A percentile compares a stretch with the other conserved stretches of the same genome.
Evolutionary conservation across 2,797 vertebrate genomes (phyloP).

Genomic region (Brachyalestes nurse): DNA sequence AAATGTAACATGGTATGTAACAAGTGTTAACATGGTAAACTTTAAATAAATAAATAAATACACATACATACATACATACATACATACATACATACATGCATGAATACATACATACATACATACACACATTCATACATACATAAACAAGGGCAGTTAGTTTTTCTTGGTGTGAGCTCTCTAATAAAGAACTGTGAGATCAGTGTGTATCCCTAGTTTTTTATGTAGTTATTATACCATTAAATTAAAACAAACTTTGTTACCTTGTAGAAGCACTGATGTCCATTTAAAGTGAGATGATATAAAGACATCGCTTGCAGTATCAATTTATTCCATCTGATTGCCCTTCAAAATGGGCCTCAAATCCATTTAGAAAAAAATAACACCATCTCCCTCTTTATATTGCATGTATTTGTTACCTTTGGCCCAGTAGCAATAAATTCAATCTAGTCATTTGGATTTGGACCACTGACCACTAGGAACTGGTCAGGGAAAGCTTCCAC

Average conservation of each 20-base stretch:
- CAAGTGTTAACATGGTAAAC: no score
- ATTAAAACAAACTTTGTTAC: constrained; percentile 64
- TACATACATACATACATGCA: no score
- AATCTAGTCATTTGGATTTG: constrained; percentile 80
- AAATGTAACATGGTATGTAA: no score
- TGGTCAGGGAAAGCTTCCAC: constrained; percentile 80
- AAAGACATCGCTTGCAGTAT: constrained; percentile 74
- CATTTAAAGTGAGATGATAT: constrained; percentile 73
- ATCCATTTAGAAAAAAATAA: constrained; percentile 76
- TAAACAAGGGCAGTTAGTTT: no score
- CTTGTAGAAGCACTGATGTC: constrained; percentile 65
- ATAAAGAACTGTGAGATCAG: neutral
- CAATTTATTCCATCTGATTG: constrained; percentile 81
- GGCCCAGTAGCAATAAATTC: constrained; percentile 82
- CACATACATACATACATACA: no score
- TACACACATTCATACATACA: no score
- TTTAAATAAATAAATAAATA: no score
- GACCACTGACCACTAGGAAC: constrained; percentile 80
- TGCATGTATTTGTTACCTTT: constrained; percentile 83
- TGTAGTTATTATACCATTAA: constrained; percentile 15
- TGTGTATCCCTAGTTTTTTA: constrained; percentile 5
- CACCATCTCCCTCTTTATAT: constrained; percentile 74
- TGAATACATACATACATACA: no score
- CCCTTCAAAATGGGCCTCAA: constrained; percentile 75
- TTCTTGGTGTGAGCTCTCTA: no score